Conservation (phyloP, 2,888 invertebrate genomes). For the Sesamia inferens region DNA sequence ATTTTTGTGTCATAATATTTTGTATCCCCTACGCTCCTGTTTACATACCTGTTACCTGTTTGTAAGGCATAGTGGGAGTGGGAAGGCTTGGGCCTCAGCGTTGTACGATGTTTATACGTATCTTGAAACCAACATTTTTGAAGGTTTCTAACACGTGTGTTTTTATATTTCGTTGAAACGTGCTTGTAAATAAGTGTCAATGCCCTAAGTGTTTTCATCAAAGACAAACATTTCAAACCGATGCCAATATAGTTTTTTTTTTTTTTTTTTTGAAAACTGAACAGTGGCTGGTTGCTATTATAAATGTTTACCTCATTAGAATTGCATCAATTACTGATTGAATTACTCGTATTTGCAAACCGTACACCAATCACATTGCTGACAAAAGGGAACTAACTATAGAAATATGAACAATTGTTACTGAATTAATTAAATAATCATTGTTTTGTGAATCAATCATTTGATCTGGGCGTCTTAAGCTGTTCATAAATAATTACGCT, state of each 20-base stretch:
- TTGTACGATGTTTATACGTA: no score
- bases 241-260: neutral
- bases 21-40: no score
- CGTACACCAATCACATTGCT: constrained; percentile 20
- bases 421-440: constrained; percentile 29
- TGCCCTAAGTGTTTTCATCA: neutral
- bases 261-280: constrained; percentile 42
- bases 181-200: no score
- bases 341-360: constrained; percentile 31
- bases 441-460: constrained; percentile 21
- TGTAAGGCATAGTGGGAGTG: no score
- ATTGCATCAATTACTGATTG: constrained; percentile 36
- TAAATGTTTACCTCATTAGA: constrained; percentile 38
- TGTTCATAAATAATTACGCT: neutral
- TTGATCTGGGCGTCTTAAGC: neutral
- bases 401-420: constrained; percentile 24
- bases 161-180: no score
- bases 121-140: no score
- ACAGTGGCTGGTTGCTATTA: constrained; percentile 3
- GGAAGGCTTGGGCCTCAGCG: no score
- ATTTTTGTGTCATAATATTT: no score
- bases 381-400: constrained; percentile 8
- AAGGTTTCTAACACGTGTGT: no score
- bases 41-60: no score
- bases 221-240: neutral